Evolutionary conservation across 2,113 vertebrate species (phyloP), one percentile per base, ranked within the genome.

Genomic region (Silurus glanis): DNA sequence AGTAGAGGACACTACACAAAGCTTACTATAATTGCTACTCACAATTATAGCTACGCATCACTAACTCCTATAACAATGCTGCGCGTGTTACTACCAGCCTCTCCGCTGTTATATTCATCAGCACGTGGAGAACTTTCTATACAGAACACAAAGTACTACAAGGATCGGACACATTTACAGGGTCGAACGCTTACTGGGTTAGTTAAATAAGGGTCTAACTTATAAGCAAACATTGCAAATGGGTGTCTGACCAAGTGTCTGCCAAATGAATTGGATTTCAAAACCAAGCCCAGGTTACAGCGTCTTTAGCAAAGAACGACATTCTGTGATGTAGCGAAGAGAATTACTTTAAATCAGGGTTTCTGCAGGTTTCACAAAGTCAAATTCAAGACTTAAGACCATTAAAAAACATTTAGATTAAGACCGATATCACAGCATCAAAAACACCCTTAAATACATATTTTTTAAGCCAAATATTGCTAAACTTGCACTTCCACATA

Each of bases 61-160:
- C 37, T 37, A 0, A 14, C 23, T n/a, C 9, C 64, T 66, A 45
- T 86, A 72, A 85, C 88, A 85, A 71, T 69, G 71, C 80, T 58
- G 62, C 0, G 23, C 69, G 53, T 85, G 85, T 76, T 64, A 17
- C 85, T 87, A 82, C 86, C 88, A 89, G 88, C 75, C 83, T 64
- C 88, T 61, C 45, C 49, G 28, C 1, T 12, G 49, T 45, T 53
- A 25, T 7, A 10, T 53, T 75, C 78, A 80, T 84, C 28, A 55
- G 61, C 37, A 75, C 75, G 66, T 19, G 53, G 7, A 84, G 58
- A 23, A 83, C 45, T 47, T 81, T 28, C 51, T 28, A 47, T 12
- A 88, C 37, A 79, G 76, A 75, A 85, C 10, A 71, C 45, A 84
- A 10, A 72, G 25, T 37, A n/a, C 2, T 51, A 23, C 3, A n/a